Evolutionary conservation across 2,797 vertebrate genomes (phyloP).

Genomic region (Gymnoscopelus microlampas): DNA sequence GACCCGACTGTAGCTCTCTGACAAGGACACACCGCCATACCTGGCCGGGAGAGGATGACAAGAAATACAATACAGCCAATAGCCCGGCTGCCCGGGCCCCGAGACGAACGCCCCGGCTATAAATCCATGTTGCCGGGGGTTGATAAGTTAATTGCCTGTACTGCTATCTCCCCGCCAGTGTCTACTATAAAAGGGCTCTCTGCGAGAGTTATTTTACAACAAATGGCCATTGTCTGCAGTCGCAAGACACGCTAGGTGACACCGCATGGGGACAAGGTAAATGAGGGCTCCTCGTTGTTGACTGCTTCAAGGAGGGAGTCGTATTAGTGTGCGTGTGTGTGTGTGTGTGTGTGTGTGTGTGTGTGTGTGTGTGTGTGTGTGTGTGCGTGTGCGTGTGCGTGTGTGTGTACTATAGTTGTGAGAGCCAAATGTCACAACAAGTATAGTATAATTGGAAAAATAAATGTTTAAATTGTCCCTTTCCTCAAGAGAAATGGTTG

Average conservation of each 20-base stretch:
- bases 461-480: no score
- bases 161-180: constrained; percentile 63
- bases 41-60: constrained; percentile 68
- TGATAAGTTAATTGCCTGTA: constrained; percentile 80
- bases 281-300: constrained; percentile 42
- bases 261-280: constrained; percentile 33
- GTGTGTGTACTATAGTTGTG: background rate
- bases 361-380: background rate
- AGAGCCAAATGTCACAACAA: no score
- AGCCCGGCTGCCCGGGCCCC: constrained; percentile 45
- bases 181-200: constrained; percentile 64
- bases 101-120: constrained; percentile 63
- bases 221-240: constrained; percentile 57
- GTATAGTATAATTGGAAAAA: no score
- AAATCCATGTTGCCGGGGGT: constrained; percentile 73
- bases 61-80: constrained; percentile 67
- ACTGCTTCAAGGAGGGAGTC: constrained; percentile 14
- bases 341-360: constrained; percentile 1
- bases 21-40: constrained; percentile 71
- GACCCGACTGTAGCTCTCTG: constrained; percentile 73
- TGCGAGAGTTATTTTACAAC: constrained; percentile 70
- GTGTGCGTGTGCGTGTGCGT: no score
- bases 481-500: no score
- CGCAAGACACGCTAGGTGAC: constrained; percentile 30
- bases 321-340: background rate